These are phyloP conservation scores for Mnemiopsis leidyi DNA, from an alignment of 37 sponge, comb jelly and placozoan species.

Conservation along the genomic window DNA sequence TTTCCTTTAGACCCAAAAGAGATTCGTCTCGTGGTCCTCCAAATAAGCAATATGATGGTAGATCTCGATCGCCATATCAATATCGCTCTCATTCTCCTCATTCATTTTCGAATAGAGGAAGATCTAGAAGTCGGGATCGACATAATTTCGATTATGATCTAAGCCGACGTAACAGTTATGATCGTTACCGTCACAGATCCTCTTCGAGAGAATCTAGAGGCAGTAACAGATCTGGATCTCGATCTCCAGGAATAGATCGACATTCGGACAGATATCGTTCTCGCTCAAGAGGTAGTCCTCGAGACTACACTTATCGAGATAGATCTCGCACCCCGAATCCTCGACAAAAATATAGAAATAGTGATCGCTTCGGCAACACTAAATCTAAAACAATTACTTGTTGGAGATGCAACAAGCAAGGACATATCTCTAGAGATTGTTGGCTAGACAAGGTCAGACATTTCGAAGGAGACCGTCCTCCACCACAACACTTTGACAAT, in stretches of 20 bases:
- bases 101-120: neutral
- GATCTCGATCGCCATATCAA: neutral
- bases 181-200: neutral
- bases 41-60: neutral
- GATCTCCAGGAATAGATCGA: neutral
- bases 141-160: neutral
- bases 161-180: neutral
- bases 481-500: neutral
- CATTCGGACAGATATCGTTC: neutral
- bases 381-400: neutral
- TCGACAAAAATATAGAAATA: neutral
- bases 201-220: neutral
- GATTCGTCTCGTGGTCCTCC: neutral
- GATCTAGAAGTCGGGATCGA: neutral
- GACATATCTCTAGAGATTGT: neutral
- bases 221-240: neutral
- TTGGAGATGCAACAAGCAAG: neutral
- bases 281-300: neutral
- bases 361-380: neutral
- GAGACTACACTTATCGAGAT: neutral
- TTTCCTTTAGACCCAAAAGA: neutral
- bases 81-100: neutral
- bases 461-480: neutral
- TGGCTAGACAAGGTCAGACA: neutral
- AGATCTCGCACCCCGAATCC: neutral